These are phyloP conservation scores for Chromobotia macracanthus DNA, from an alignment of 2,797 vertebrate species.

Conservation along the genomic window DNA sequence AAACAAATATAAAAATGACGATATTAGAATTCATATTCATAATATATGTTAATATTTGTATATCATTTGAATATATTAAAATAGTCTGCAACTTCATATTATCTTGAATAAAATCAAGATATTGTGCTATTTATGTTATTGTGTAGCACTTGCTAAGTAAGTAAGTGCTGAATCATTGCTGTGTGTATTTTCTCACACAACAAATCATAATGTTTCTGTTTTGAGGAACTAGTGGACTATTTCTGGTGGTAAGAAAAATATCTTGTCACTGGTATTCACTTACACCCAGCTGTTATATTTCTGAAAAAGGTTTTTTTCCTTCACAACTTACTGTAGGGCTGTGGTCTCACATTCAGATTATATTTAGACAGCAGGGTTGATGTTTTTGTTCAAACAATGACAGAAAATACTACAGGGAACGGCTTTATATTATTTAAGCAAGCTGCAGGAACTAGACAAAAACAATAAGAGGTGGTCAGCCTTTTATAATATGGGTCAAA, in stretches of 20 bases:
- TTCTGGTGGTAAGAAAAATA: constrained; percentile 44
- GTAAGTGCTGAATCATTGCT: not conserved
- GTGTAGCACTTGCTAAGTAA: not conserved
- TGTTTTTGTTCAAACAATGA: not conserved
- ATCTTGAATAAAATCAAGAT: not conserved
- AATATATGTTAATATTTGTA: too few relatives aligned
- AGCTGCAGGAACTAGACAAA: not conserved
- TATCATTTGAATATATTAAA: not conserved
- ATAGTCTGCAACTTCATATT: not conserved
- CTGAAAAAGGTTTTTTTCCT: not conserved
- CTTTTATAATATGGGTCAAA: not conserved
- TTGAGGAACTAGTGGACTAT: not conserved
- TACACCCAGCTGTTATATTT: not conserved
- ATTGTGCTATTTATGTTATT: not conserved
- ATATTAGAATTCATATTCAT: too few relatives aligned
- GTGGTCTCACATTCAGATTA: not conserved
- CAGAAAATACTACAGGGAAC: not conserved
- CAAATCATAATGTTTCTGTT: constrained; percentile 3
- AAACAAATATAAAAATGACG: too few relatives aligned
- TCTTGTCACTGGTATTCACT: constrained; percentile 44
- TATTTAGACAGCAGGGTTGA: not conserved
- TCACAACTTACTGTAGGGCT: not conserved
- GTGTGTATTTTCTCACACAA: not conserved
- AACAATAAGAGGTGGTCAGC: not conserved
- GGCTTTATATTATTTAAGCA: not conserved